These are phyloP conservation scores for Turritopsis dohrnii DNA, from an alignment of 30 jellyfish, hydroid and myxozoan species.

Conservation along the genomic window DNA sequence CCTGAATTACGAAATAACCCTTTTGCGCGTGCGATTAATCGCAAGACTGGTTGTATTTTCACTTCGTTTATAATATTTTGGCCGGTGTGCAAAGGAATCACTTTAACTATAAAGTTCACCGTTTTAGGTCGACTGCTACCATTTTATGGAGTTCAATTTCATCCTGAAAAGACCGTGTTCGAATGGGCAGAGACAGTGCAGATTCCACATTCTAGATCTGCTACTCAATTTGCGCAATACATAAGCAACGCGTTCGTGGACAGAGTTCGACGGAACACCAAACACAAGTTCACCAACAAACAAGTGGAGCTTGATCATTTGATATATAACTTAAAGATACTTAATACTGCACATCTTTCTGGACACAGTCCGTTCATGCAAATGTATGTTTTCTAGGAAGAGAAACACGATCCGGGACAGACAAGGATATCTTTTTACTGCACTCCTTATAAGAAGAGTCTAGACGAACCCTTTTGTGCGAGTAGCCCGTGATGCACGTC, in stretches of 20 bases:
- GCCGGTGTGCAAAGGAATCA: too few species aligned
- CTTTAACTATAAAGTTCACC: neutral
- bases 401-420: neutral
- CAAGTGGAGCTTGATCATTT: constrained; percentile 23
- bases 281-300: constrained; percentile 14
- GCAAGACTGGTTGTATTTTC: neutral
- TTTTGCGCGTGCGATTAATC: too few species aligned
- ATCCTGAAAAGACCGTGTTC: constrained; percentile 64
- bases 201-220: constrained; percentile 47
- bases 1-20: too few species aligned
- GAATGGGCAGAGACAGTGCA: constrained; percentile 43
- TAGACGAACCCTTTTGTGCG: too few species aligned
- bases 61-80: neutral
- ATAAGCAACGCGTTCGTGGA: constrained; percentile 39
- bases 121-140: constrained; percentile 58
- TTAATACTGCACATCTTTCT: constrained; percentile 40
- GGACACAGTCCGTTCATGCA: constrained; percentile 33
- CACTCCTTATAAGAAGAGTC: neutral
- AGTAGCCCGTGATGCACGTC: too few species aligned
- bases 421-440: neutral
- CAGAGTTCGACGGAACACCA: constrained; percentile 49
- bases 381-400: neutral
- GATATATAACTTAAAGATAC: constrained; percentile 23
- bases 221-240: constrained; percentile 29
- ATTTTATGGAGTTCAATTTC: constrained; percentile 89